Percentiles rank a stretch among this genome's conserved stretches.
Conservation (phyloP, 1,140 invertebrate genomes). For the Leptinotarsa undecemlineata region DNA sequence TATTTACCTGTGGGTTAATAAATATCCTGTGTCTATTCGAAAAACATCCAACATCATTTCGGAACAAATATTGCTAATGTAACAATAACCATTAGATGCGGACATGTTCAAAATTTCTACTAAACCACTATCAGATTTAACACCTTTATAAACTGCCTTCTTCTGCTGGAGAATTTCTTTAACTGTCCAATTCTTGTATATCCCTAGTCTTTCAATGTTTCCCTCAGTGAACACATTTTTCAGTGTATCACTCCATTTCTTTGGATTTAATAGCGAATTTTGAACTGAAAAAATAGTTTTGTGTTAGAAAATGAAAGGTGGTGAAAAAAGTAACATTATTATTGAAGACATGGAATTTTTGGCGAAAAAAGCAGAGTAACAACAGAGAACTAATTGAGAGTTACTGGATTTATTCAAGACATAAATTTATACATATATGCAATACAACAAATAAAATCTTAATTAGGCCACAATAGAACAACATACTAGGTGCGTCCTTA, state of each 20-base stretch:
- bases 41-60: slow-evolving; percentile 20
- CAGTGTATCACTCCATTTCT: slow-evolving; percentile 13
- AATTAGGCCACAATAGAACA: too few relatives aligned
- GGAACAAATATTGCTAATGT: slow-evolving; percentile 20
- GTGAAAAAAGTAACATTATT: too few relatives aligned
- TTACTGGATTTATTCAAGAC: too few relatives aligned
- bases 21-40: slow-evolving; percentile 26
- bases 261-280: not conserved
- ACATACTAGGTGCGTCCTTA: too few relatives aligned
- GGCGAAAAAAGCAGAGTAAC: too few relatives aligned
- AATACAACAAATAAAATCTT: too few relatives aligned
- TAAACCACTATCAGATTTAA: slow-evolving; percentile 16
- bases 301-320: too few relatives aligned
- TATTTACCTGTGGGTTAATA: slow-evolving; percentile 23
- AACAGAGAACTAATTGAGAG: too few relatives aligned
- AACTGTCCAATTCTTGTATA: slow-evolving; percentile 15
- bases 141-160: slow-evolving; percentile 18
- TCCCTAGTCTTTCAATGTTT: not conserved
- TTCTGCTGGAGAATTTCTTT: slow-evolving; percentile 10
- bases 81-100: not conserved
- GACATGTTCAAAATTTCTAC: slow-evolving; percentile 18
- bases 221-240: not conserved
- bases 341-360: too few relatives aligned
- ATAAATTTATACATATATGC: too few relatives aligned
- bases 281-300: slow-evolving; percentile 9